A percentile compares a stretch with the other conserved stretches of the same genome.
phyloP scores from a whole-genome alignment of 2,888 invertebrate species.

The Watsonalla binaria region DNA sequence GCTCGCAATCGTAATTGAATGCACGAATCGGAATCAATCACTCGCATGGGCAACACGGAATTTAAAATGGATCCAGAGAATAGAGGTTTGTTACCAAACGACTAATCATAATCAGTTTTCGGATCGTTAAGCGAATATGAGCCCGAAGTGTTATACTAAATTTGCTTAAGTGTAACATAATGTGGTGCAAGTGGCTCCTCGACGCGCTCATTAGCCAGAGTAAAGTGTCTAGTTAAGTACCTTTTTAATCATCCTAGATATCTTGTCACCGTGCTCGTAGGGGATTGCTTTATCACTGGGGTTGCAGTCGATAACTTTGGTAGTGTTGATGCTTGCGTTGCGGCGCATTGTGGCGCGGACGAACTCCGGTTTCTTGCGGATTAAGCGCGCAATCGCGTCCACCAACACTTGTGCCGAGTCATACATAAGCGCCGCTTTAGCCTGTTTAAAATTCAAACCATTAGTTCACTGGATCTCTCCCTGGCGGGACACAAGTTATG shows the following conservation, averaged over 20 bases:
- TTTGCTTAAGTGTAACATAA: not conserved
- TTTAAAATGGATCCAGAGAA: slow-evolving; percentile 28
- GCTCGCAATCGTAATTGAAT: slow-evolving; percentile 44
- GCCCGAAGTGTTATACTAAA: not conserved
- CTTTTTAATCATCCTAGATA: slow-evolving; percentile 88
- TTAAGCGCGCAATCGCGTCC: slow-evolving; percentile 90
- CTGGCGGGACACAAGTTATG: not conserved
- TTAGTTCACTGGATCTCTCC: not conserved
- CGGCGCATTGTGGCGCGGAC: slow-evolving; percentile 78
- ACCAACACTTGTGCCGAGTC: slow-evolving; percentile 94
- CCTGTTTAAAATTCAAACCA: slow-evolving; percentile 70
- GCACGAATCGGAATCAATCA: slow-evolving; percentile 46
- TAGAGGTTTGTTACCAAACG: slow-evolving; percentile 12
- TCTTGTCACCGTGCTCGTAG: slow-evolving; percentile 93
- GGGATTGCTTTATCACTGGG: slow-evolving; percentile 86
- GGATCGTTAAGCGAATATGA: not conserved
- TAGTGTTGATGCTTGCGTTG: slow-evolving; percentile 78
- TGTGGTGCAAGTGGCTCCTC: slow-evolving; percentile 2
- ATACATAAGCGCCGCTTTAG: slow-evolving; percentile 95
- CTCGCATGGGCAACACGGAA: slow-evolving; percentile 48
- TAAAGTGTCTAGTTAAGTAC: slow-evolving; percentile 50
- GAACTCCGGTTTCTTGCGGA: slow-evolving; percentile 89
- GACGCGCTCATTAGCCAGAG: slow-evolving; percentile 1
- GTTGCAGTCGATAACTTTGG: slow-evolving; percentile 88
- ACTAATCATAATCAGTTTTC: not conserved